These are phyloP conservation scores for Megaceryle alcyon DNA, from an alignment of 2,797 vertebrate genomes.

Conservation along the genomic window DNA sequence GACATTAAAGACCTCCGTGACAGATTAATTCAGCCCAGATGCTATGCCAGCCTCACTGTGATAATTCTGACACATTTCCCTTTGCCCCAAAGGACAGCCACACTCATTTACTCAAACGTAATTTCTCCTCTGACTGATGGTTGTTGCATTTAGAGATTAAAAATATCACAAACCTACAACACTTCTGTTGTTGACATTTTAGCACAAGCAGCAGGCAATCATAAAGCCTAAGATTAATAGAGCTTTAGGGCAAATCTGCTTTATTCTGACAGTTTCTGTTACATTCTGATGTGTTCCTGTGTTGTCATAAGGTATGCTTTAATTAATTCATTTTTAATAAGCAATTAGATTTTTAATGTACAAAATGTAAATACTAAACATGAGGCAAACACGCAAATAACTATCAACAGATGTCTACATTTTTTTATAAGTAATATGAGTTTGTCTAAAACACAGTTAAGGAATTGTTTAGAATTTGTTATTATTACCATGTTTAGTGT, in stretches of 20 bases:
- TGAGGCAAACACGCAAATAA: neutral
- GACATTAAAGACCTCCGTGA: constrained; percentile 9
- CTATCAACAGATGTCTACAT: neutral
- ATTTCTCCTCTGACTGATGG: constrained; percentile 10
- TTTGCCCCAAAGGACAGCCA: constrained; percentile 21
- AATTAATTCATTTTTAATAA: neutral
- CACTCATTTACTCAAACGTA: constrained; percentile 28
- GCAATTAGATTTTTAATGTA: neutral
- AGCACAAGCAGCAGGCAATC: constrained; percentile 21
- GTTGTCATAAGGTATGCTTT: neutral
- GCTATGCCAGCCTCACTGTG: neutral
- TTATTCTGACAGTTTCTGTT: neutral
- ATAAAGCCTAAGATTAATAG: constrained; percentile 40
- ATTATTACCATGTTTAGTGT: neutral
- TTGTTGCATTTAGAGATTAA: constrained; percentile 37
- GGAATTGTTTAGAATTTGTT: neutral
- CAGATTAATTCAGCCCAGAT: constrained; percentile 36
- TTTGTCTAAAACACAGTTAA: neutral
- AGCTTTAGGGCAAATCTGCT: constrained; percentile 1
- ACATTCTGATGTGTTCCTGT: neutral
- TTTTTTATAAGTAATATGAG: neutral
- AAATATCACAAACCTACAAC: constrained; percentile 36
- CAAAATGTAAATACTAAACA: neutral
- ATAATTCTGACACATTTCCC: constrained; percentile 24
- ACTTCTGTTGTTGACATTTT: constrained; percentile 28